Base-by-base conservation (phyloP, 2,113 vertebrate species). In the Thunnus thynnus region DNA sequence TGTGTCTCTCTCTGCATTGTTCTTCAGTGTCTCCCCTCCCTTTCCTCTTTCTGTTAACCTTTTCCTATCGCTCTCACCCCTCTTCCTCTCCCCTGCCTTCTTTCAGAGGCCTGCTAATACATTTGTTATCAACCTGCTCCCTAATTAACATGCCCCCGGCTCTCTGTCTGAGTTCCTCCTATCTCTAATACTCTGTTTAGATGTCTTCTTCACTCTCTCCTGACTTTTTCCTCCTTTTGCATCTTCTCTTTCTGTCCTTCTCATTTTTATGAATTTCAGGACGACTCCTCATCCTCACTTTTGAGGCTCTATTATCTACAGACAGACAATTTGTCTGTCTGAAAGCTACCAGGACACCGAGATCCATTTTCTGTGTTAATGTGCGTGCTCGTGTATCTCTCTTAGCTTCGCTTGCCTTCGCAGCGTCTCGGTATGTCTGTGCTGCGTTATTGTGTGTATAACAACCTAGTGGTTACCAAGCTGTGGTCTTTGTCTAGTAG, bases 71-170 rank as follows among this genome's bases (percentile, higher is more conserved):
- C 76, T 3, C 44, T 86, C 84, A 71, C 77, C 79, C 84, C 55
- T 66, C 74, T 81, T 94, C 94, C 92, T 95, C 94, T 91, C 92
- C 90, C 91, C 91, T 92, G 93, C 92, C 94, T 94, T 96, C 94
- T 95, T 96, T 96, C 95, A 95, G 94, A 96, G 94, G 95, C 95
- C 94, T 89, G 94, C 96, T 97, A 96, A 96, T 96, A 97, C 95
- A 96, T 97, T 96, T 96, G 96, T 95, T 96, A 96, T 96, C 94
- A 89, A 93, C 79, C 78, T 22, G 11, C 63, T 71, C 54, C 76
- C 74, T 91, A 94, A 90, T 89, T 88, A 92, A 86, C 84, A 80
- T 72, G 88, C 72, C 80, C 93, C 92, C 16, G 27, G 63, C 84
- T 89, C 80, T 83, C 83, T 63, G 78, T 81, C 83, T 74, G 74